Conservation (phyloP, 2,888 invertebrate genomes). For the Eutolmus rufibarbis region DNA sequence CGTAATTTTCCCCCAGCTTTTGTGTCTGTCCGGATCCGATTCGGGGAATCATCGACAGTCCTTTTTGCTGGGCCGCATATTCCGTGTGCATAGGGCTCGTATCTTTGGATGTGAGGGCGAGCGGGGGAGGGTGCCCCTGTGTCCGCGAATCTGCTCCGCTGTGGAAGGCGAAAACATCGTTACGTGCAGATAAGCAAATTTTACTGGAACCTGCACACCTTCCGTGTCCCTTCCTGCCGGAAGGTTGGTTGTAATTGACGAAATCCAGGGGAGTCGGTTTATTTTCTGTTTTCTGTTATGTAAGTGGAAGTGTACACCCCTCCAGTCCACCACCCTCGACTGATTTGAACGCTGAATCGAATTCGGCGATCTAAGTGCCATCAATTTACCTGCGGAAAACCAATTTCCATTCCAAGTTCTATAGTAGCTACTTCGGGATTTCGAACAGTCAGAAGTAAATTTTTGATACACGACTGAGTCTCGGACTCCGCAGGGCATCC, state of each 20-base stretch:
- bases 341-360: not conserved
- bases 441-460: not conserved
- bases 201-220: constrained; percentile 4
- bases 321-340: not conserved
- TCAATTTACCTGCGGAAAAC: not conserved
- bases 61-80: not conserved
- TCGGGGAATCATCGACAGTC: constrained; percentile 13
- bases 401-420: not conserved
- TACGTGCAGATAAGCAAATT: not conserved
- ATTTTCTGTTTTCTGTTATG: not conserved
- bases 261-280: not conserved
- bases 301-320: not conserved
- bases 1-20: constrained; percentile 32
- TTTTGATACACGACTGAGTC: not conserved
- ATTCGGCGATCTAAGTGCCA: not conserved
- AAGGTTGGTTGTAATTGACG: not conserved
- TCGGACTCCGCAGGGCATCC: not conserved
- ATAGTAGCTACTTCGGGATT: not conserved
- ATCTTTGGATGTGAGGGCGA: not conserved
- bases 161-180: not conserved
- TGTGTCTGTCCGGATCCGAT: constrained; percentile 18
- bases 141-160: not conserved
- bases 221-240: not conserved
- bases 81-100: not conserved
- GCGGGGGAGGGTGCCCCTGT: not conserved